phyloP scores from a whole-genome alignment of 1,140 invertebrate species.

The Myzus persicae region DNA sequence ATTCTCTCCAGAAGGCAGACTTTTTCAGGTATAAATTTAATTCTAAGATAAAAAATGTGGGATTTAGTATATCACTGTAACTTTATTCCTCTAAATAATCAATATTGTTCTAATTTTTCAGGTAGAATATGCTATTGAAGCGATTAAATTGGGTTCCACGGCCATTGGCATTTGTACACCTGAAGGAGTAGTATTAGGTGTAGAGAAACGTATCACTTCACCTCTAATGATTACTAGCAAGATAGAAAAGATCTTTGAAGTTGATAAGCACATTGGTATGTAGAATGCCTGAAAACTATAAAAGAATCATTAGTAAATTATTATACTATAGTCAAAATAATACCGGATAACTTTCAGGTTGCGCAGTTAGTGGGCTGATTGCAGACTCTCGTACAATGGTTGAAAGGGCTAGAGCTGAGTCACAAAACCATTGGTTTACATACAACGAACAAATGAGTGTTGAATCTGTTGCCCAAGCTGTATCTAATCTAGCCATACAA shows the following conservation, averaged over 20 bases:
- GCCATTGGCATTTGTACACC: conserved; percentile 96
- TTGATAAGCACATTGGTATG: conserved; percentile 93
- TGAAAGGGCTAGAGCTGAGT: conserved; percentile 93
- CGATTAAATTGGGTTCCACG: conserved; percentile 98
- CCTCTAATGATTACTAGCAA: conserved; percentile 94
- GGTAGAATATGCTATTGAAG: conserved; percentile 99
- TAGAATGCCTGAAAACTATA: neutral
- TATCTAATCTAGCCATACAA: conserved; percentile 97
- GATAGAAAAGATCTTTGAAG: conserved; percentile 96
- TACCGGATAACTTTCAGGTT: conserved; percentile 69
- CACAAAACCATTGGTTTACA: conserved; percentile 97
- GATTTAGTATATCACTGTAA: neutral
- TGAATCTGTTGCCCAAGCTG: conserved; percentile 96
- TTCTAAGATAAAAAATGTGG: neutral
- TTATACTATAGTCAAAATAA: conserved; percentile 54
- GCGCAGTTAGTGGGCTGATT: conserved; percentile 97
- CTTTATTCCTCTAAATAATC: neutral
- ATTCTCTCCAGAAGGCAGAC: conserved; percentile 97
- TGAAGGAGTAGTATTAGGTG: conserved; percentile 95
- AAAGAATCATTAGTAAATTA: neutral
- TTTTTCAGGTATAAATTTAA: conserved; percentile 82
- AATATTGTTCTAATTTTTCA: conserved; percentile 60
- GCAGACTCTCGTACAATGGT: conserved; percentile 96
- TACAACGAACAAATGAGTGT: conserved; percentile 97
- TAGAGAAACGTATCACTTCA: conserved; percentile 97